phyloP scores from a whole-genome alignment of 2,113 vertebrate genomes.

The Leptodactylus fuscus region DNA sequence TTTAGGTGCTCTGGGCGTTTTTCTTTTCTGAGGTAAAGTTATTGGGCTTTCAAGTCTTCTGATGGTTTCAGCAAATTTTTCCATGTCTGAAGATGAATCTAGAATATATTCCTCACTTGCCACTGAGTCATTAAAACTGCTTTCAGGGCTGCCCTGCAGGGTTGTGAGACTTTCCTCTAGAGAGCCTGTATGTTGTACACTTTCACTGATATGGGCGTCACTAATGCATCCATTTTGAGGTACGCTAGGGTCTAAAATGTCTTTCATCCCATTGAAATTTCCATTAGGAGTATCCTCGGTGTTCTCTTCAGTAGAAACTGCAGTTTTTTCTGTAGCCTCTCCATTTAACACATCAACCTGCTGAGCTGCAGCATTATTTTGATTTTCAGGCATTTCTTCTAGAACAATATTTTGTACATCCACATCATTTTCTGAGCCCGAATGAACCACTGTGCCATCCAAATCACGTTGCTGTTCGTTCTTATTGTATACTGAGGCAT shows the following conservation, averaged over 20 bases:
- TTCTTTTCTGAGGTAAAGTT: slow-evolving; percentile 85
- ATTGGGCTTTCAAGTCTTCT: slow-evolving; percentile 85
- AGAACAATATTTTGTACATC: not conserved
- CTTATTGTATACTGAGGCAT: not conserved
- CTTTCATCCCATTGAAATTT: not conserved
- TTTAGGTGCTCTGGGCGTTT: slow-evolving; percentile 76
- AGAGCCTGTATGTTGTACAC: slow-evolving; percentile 66
- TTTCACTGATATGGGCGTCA: slow-evolving; percentile 58
- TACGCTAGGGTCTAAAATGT: slow-evolving; percentile 29
- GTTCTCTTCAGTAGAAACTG: not conserved
- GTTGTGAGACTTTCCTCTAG: slow-evolving; percentile 68
- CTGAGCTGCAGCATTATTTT: not conserved
- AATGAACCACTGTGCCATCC: too few relatives aligned
- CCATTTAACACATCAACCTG: not conserved
- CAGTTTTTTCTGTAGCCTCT: slow-evolving; percentile 31
- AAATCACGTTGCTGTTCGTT: not conserved
- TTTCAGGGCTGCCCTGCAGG: slow-evolving; percentile 67
- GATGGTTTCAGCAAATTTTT: slow-evolving; percentile 88
- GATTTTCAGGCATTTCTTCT: not conserved
- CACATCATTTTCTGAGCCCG: not conserved
- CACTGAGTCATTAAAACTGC: slow-evolving; percentile 69
- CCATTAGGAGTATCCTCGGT: not conserved
- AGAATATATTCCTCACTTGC: slow-evolving; percentile 76
- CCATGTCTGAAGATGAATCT: slow-evolving; percentile 81
- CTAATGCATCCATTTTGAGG: slow-evolving; percentile 64